Conservation (phyloP, 2,888 invertebrate genomes). For the Drosophila macrothrix region DNA sequence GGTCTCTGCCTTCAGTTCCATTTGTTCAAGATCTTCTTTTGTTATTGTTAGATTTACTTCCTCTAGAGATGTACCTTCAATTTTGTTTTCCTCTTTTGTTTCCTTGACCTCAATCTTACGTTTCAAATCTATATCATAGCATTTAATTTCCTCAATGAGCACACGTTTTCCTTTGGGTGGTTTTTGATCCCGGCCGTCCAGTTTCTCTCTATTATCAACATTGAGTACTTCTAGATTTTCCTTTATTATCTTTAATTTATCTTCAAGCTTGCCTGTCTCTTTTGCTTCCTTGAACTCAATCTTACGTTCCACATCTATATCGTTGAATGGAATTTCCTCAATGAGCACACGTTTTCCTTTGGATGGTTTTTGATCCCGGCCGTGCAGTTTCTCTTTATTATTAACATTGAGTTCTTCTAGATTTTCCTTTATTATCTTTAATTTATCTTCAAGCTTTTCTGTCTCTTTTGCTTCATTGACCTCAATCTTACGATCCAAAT, state of each 20-base stretch:
- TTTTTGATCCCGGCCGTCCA: background rate
- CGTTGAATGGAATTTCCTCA: slow-evolving; percentile 28
- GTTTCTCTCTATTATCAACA: background rate
- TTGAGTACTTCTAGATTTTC: slow-evolving; percentile 20
- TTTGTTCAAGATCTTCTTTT: background rate
- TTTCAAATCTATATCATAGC: background rate
- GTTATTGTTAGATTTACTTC: background rate
- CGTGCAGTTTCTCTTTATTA: too few species aligned
- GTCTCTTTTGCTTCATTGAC: too few species aligned
- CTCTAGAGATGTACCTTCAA: background rate
- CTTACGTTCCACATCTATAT: background rate
- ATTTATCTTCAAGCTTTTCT: background rate
- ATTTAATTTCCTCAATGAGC: slow-evolving; percentile 40
- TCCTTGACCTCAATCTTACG: background rate
- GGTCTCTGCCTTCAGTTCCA: background rate
- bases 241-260: background rate
- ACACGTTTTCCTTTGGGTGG: slow-evolving; percentile 22
- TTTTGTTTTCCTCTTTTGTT: background rate
- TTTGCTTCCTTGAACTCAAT: background rate
- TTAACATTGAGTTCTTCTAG: background rate
- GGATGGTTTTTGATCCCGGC: background rate
- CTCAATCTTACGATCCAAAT: background rate
- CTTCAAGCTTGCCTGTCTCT: too few species aligned
- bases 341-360: slow-evolving; percentile 37
- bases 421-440: slow-evolving; percentile 16